Conservation (phyloP, 2,888 invertebrate genomes). For the Rhynchonema sp. region DNA sequence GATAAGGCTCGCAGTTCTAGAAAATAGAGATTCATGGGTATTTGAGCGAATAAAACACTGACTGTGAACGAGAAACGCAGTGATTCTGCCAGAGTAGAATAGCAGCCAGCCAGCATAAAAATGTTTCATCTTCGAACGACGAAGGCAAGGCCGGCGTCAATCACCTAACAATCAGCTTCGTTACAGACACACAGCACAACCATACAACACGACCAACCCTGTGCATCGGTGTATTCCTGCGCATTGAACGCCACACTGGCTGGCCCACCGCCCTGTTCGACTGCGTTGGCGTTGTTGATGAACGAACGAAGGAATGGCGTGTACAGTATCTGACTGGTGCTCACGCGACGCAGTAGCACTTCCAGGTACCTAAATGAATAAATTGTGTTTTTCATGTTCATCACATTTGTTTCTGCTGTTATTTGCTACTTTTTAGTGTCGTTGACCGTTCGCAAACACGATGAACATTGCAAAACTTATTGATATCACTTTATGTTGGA, state of each 20-base stretch:
- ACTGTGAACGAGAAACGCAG: background rate
- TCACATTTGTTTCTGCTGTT: background rate
- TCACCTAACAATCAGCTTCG: no score
- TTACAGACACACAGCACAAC: no score
- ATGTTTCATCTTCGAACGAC: no score
- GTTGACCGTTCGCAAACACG: no score
- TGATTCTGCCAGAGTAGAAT: background rate
- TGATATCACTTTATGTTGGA: no score
- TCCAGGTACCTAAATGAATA: slow-evolving; percentile 41
- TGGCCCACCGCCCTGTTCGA: slow-evolving; percentile 61
- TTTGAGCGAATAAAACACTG: no score
- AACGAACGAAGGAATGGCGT: slow-evolving; percentile 87
- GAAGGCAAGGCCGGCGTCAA: no score
- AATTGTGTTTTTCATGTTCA: no score
- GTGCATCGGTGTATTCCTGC: slow-evolving; percentile 54
- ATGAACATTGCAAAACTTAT: no score
- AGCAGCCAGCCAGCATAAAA: background rate
- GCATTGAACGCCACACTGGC: slow-evolving; percentile 78
- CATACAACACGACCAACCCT: slow-evolving; percentile 11
- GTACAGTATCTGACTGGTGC: slow-evolving; percentile 81
- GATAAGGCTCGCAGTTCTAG: slow-evolving; percentile 74
- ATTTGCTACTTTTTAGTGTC: no score
- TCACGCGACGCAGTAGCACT: slow-evolving; percentile 60
- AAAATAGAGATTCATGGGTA: no score
- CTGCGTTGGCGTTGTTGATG: slow-evolving; percentile 63